Base-by-base conservation (phyloP, 1,140 invertebrate genomes). In the Mylabris phalerata region DNA sequence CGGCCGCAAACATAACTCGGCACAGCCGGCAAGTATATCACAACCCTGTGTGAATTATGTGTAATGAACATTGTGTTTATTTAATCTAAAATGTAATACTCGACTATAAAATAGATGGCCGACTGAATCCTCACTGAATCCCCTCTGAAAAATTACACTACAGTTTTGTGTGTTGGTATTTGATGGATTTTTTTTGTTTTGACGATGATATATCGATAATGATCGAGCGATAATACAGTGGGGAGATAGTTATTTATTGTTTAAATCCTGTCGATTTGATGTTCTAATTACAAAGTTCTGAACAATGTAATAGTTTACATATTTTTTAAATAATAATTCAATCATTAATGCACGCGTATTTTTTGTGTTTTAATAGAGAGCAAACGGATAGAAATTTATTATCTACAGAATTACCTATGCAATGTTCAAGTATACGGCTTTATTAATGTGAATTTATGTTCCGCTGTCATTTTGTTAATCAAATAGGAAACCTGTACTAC, bases 371-470 rank as follows among this genome's bases (percentile, higher is more conserved):
- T 32, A 32, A 32, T 32, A 32, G 32, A 32, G 32, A 32, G 32
- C 32, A 32, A 32, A 32, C 32, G 32, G 32, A 32, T 32, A 32
- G 32, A 32, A 32, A 32, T 32, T 32, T 32, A 32, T 32, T 32
- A 32, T 32, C 32, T 32, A 32, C 32, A 32, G 32, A 32, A 32
- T 32, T 32, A 32, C 32, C 32, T 32, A 68, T 65, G 62, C 68
- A 65, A 67, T 66, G 67, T 65, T 62, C 59, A 59, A 60, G 60
- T 63, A 57, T 67, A 70, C 67, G 68, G 65, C 68, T 70, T 70
- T 68, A 70, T 70, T 70, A 70, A 70, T 68, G 59, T 60, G 61
- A 65, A 70, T 70, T 70, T 70, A 70, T 70, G 61, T 66, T 27
- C 39, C n/a, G 27, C 65, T 68, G 67, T 68, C 66, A 70, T 68